Conservation (phyloP, 2,113 vertebrate species). For the Patagioenas fasciata region DNA sequence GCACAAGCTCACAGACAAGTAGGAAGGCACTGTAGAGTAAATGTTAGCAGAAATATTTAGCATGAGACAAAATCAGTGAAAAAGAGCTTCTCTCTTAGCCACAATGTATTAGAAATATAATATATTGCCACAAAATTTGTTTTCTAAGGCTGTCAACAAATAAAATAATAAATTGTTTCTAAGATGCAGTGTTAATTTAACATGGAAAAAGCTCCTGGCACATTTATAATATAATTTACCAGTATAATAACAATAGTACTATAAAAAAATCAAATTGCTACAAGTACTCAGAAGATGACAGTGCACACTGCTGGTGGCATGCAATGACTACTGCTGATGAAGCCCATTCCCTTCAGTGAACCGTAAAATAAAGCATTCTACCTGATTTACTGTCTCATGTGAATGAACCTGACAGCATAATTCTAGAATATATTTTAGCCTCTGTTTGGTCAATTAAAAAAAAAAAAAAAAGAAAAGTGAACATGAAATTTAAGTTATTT, state of each 20-base stretch:
- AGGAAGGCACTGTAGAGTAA: neutral
- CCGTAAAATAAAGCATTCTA: neutral
- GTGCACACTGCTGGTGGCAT: neutral
- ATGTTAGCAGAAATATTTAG: neutral
- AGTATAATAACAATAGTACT: neutral
- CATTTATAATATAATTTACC: neutral
- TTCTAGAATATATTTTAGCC: neutral
- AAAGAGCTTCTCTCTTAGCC: neutral
- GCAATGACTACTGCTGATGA: neutral
- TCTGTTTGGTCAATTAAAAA: slow-evolving; percentile 16
- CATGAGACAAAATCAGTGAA: neutral
- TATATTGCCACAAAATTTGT: neutral
- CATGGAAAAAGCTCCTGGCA: neutral
- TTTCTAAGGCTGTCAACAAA: neutral
- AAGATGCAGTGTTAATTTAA: neutral
- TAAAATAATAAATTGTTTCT: neutral
- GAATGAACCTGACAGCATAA: neutral
- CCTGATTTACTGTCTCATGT: neutral
- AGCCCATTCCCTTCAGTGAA: neutral
- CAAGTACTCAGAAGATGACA: neutral
- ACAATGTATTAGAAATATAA: neutral
- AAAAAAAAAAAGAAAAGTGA: neutral
- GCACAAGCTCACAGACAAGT: neutral
- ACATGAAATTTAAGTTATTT: slow-evolving; percentile 13
- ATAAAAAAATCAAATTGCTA: neutral